Conservation (phyloP, 2,888 invertebrate species). For the Acanthoscelides obtectus region DNA sequence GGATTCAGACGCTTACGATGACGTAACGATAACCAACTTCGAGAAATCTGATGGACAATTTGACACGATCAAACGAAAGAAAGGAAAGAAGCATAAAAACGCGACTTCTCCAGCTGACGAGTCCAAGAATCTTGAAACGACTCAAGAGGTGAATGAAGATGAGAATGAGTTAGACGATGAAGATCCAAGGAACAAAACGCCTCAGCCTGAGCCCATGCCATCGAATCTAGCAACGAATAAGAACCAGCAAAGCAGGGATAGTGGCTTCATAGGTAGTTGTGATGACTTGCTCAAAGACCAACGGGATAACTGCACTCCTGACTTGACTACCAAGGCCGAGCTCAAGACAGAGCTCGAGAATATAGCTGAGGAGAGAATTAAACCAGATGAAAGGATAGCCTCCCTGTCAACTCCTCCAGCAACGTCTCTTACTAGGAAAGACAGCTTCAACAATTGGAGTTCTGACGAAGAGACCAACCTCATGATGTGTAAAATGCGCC, state of each 20-base stretch:
- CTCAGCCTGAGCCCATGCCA: conserved; percentile 61
- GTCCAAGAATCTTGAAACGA: conserved; percentile 58
- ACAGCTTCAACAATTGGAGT: conserved; percentile 91
- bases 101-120: conserved; percentile 56
- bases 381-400: conserved; percentile 46
- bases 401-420: conserved; percentile 47
- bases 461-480: conserved; percentile 91
- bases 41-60: conserved; percentile 71
- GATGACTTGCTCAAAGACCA: conserved; percentile 74
- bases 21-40: conserved; percentile 53
- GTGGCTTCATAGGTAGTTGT: conserved; percentile 84
- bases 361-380: conserved; percentile 55
- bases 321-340: conserved; percentile 32
- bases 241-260: conserved; percentile 80
- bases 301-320: conserved; percentile 47
- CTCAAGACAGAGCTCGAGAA: conserved; percentile 53
- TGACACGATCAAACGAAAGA: conserved; percentile 80
- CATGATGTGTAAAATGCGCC: conserved; percentile 93
- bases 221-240: conserved; percentile 58
- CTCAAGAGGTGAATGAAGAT: conserved; percentile 54
- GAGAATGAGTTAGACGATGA: conserved; percentile 58
- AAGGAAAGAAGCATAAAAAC: conserved; percentile 64
- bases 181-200: conserved; percentile 63
- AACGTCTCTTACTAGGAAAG: conserved; percentile 70
- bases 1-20: conserved; percentile 68